Conservation (phyloP, 1,140 invertebrate species). For the Mycetomoellerius zeteki region DNA sequence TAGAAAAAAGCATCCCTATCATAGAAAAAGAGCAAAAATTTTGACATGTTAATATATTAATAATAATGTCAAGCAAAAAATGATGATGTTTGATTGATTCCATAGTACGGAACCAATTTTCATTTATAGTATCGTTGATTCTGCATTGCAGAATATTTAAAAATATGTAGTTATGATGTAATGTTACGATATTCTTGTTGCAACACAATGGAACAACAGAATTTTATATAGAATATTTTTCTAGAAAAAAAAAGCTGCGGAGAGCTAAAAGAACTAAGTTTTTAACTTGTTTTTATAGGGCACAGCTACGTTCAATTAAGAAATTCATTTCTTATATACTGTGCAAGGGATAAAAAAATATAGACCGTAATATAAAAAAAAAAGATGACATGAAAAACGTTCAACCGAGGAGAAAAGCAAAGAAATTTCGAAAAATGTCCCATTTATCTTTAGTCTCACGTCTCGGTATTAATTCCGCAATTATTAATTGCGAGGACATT, state of each 20-base stretch:
- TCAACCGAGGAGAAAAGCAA: not conserved
- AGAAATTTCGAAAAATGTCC: slow-evolving; percentile 41
- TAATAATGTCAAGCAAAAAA: not conserved
- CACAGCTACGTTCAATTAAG: not conserved
- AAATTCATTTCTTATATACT: not conserved
- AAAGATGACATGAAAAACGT: not conserved
- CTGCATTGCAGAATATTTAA: not conserved
- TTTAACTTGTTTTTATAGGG: slow-evolving; percentile 6
- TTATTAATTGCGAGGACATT: slow-evolving; percentile 74
- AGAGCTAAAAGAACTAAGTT: not conserved
- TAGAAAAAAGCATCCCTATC: not conserved
- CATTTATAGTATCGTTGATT: not conserved
- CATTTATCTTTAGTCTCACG: slow-evolving; percentile 67
- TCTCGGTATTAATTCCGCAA: slow-evolving; percentile 72
- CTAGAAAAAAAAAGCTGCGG: not conserved
- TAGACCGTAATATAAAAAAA: not conserved
- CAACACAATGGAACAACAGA: slow-evolving; percentile 7
- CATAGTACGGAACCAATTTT: not conserved
- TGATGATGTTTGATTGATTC: too few relatives aligned
- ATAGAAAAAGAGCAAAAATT: not conserved
- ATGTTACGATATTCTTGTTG: not conserved
- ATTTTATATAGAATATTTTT: not conserved
- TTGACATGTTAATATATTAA: not conserved
- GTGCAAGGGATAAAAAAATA: not conserved
- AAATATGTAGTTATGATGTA: not conserved